phyloP scores from a whole-genome alignment of 2,888 invertebrate genomes.

The Diloba caeruleocephala region DNA sequence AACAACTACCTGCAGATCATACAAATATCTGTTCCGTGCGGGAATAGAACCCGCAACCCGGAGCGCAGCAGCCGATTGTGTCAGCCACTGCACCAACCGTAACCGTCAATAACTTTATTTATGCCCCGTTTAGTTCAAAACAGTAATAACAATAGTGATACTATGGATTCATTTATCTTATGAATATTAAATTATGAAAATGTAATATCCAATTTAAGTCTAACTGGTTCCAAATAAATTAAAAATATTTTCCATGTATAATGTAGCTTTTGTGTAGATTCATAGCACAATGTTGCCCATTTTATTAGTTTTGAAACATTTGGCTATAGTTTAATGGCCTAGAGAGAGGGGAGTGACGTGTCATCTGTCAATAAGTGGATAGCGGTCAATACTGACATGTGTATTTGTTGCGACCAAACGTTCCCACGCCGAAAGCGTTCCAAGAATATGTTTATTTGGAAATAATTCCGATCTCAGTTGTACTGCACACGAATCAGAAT shows the following conservation, averaged over 20 bases:
- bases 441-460: slow-evolving; percentile 65
- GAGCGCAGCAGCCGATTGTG: too few relatives aligned
- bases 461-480: slow-evolving; percentile 1
- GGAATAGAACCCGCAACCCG: too few relatives aligned
- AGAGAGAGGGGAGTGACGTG: slow-evolving; percentile 36
- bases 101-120: too few relatives aligned
- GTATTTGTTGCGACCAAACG: slow-evolving; percentile 71
- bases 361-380: slow-evolving; percentile 75
- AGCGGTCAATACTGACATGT: slow-evolving; percentile 67
- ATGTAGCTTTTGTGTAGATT: not conserved
- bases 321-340: not conserved
- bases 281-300: not conserved
- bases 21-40: too few relatives aligned
- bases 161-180: slow-evolving; percentile 14
- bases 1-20: too few relatives aligned
- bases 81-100: too few relatives aligned
- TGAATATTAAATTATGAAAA: slow-evolving; percentile 16
- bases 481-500: not conserved
- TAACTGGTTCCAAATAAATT: not conserved
- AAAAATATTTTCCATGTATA: not conserved
- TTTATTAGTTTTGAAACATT: not conserved
- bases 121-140: too few relatives aligned
- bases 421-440: slow-evolving; percentile 74
- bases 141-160: too few relatives aligned
- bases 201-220: slow-evolving; percentile 1